Percentiles rank a stretch among this genome's conserved stretches.
Conservation (phyloP, 1,140 invertebrate genomes). For the Cherax quadricarinatus region DNA sequence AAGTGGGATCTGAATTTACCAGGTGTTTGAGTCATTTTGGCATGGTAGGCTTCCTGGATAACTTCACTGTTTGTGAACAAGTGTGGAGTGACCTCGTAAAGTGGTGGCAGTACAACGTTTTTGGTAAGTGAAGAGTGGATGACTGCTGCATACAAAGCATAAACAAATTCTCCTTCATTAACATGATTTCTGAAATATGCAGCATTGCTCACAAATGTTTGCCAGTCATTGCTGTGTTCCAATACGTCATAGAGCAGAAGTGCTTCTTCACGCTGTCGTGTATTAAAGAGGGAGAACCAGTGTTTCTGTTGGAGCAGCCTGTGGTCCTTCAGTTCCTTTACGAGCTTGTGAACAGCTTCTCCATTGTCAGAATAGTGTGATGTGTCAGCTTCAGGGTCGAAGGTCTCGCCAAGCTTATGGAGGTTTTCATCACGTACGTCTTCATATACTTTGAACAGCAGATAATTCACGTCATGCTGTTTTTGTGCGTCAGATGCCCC, state of each 20-base stretch:
- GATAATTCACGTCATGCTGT: conserved; percentile 47
- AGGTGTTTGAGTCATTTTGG: conserved; percentile 36
- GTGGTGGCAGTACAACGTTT: conserved; percentile 41
- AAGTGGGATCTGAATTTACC: conserved; percentile 1
- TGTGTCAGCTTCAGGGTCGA: conserved; percentile 1
- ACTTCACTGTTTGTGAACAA: conserved; percentile 56
- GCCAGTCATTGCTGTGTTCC: conserved; percentile 27
- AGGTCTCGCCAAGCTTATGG: neutral
- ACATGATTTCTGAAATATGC: conserved; percentile 24
- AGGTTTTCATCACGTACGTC: conserved; percentile 20
- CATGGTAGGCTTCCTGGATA: conserved; percentile 41
- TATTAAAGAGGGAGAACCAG: conserved; percentile 59
- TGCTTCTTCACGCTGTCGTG: conserved; percentile 19
- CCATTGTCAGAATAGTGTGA: conserved; percentile 36
- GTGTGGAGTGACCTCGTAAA: conserved; percentile 58
- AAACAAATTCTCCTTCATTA: conserved; percentile 53
- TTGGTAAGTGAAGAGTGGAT: conserved; percentile 23
- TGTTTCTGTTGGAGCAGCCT: neutral
- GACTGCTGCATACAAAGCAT: conserved; percentile 37
- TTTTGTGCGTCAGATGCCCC: conserved; percentile 32
- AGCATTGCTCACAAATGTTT: conserved; percentile 16
- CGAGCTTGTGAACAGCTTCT: neutral
- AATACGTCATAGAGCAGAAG: conserved; percentile 40
- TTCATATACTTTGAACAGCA: conserved; percentile 35
- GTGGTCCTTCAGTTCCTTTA: conserved; percentile 29